Evolutionary conservation across 2,888 invertebrate species (phyloP).

Genomic region (Torymus texanus): DNA sequence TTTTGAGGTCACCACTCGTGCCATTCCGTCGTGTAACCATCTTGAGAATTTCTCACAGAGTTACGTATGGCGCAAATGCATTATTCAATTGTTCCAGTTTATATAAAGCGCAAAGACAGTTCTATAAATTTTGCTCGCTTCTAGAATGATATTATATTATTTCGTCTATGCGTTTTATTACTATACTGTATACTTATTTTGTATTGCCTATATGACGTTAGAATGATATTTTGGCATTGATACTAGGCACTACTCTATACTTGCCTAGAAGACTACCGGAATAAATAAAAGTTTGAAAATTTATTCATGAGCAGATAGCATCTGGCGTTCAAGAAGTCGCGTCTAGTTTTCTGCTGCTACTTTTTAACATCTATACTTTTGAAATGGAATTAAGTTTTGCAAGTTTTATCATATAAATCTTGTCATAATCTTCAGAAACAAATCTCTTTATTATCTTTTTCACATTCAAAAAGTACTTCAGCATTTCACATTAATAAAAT

Average conservation of each 20-base stretch:
- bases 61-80: background rate
- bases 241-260: too few species aligned
- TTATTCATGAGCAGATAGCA: constrained; percentile 39
- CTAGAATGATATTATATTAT: background rate
- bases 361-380: constrained; percentile 26
- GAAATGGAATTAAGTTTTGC: constrained; percentile 39
- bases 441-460: constrained; percentile 11
- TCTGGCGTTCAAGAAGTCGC: background rate
- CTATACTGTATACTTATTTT: too few species aligned
- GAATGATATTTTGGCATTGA: too few species aligned
- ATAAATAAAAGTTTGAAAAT: constrained; percentile 42
- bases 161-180: background rate
- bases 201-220: too few species aligned
- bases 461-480: background rate
- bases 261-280: background rate
- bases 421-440: background rate
- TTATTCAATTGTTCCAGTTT: background rate
- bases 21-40: too few species aligned
- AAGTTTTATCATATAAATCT: constrained; percentile 41
- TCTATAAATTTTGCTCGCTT: background rate
- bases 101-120: background rate
- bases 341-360: constrained; percentile 25
- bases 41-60: background rate
- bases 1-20: too few species aligned
- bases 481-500: background rate